phyloP scores from a whole-genome alignment of 1,140 invertebrate genomes.

The Temnothorax longispinosus region DNA sequence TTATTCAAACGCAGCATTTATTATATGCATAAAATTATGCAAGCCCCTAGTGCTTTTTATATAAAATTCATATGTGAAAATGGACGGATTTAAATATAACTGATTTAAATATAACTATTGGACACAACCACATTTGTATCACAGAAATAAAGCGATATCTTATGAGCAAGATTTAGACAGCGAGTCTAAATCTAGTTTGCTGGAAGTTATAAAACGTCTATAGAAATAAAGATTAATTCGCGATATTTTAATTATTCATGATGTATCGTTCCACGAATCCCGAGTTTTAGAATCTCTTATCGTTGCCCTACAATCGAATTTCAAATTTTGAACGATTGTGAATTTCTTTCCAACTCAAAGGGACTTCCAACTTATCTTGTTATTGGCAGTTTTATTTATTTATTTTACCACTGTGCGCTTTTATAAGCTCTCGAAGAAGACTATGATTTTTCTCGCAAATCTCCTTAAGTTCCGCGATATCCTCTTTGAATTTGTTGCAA shows the following conservation, averaged over 20 bases:
- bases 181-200: background rate
- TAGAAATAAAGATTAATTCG: background rate
- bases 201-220: background rate
- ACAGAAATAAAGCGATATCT: background rate
- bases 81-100: slow-evolving; percentile 6
- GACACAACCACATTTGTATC: background rate
- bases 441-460: slow-evolving; percentile 79
- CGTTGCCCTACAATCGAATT: background rate
- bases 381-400: slow-evolving; percentile 60
- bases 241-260: slow-evolving; percentile 9
- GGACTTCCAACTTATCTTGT: slow-evolving; percentile 27
- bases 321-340: background rate
- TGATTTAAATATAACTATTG: too few species aligned
- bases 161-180: background rate
- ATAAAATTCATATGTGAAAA: slow-evolving; percentile 24
- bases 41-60: background rate
- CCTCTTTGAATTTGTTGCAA: slow-evolving; percentile 67
- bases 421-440: slow-evolving; percentile 77
- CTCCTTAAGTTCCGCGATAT: slow-evolving; percentile 76
- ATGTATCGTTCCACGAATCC: background rate
- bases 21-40: background rate
- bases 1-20: slow-evolving; percentile 16
- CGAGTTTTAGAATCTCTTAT: background rate
- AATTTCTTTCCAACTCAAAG: background rate
- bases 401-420: slow-evolving; percentile 48